Conservation (phyloP, 2,113 vertebrate genomes). For the Gymnobelideus leadbeateri region DNA sequence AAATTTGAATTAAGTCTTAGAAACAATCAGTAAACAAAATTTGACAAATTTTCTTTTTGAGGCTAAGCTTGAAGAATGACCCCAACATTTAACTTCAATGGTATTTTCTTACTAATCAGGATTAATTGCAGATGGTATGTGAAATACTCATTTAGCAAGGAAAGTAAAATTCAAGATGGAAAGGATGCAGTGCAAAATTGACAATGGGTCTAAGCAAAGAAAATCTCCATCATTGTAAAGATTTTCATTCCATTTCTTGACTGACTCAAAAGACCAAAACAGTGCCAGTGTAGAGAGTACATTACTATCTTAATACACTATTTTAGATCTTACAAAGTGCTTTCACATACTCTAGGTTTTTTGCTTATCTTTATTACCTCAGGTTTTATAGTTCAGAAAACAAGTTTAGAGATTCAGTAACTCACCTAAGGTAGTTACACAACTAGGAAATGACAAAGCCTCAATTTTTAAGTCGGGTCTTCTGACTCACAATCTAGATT, state of each 20-base stretch:
- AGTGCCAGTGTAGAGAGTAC: no score
- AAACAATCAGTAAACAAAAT: background rate
- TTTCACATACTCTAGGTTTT: background rate
- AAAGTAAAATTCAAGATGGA: constrained; percentile 24
- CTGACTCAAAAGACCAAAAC: constrained; percentile 7
- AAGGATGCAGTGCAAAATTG: background rate
- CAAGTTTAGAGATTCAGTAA: no score
- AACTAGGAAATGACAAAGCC: background rate
- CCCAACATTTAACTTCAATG: constrained; percentile 48
- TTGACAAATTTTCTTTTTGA: constrained; percentile 62
- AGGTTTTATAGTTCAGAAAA: background rate
- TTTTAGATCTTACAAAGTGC: background rate
- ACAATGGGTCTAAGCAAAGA: constrained; percentile 19
- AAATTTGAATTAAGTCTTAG: background rate
- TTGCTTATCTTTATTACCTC: background rate
- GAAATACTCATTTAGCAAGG: background rate
- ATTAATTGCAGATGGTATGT: background rate
- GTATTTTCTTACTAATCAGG: background rate
- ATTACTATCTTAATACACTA: no score
- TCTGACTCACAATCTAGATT: background rate
- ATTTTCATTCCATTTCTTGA: constrained; percentile 29
- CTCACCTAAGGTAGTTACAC: no score
- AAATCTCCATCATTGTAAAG: constrained; percentile 46
- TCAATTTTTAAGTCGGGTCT: background rate
- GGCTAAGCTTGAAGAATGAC: constrained; percentile 53